These are phyloP conservation scores for Tinamus guttatus DNA, from an alignment of 2,113 vertebrate genomes.

Conservation along the genomic window DNA sequence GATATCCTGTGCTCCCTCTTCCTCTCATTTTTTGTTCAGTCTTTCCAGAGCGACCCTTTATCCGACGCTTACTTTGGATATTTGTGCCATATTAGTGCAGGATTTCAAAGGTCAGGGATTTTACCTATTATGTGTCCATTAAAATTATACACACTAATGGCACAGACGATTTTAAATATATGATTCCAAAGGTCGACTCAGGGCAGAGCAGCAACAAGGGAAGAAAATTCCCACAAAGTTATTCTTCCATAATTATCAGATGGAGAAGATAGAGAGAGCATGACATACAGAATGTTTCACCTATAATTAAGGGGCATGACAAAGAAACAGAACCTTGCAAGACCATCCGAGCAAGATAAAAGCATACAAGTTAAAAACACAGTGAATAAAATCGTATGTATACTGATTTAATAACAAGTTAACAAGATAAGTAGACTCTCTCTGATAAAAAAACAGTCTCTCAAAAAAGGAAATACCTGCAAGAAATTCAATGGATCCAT, in stretches of 20 bases:
- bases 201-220: neutral
- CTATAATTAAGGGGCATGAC: neutral
- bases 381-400: too few relatives aligned
- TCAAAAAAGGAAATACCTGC: neutral
- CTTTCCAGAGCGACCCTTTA: neutral
- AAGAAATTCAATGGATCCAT: neutral
- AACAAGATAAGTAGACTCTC: neutral
- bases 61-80: neutral
- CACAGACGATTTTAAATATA: neutral
- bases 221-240: neutral
- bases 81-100: neutral
- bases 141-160: neutral
- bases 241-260: neutral
- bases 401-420: too few relatives aligned
- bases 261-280: neutral
- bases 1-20: neutral
- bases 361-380: neutral
- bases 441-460: neutral
- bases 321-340: neutral
- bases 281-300: too few relatives aligned
- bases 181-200: neutral
- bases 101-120: constrained; percentile 7
- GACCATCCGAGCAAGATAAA: neutral
- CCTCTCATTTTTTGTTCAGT: neutral
- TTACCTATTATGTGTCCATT: constrained; percentile 7